These are phyloP conservation scores for Rapana venosa DNA, from an alignment of 2,888 invertebrate genomes.

Conservation along the genomic window DNA sequence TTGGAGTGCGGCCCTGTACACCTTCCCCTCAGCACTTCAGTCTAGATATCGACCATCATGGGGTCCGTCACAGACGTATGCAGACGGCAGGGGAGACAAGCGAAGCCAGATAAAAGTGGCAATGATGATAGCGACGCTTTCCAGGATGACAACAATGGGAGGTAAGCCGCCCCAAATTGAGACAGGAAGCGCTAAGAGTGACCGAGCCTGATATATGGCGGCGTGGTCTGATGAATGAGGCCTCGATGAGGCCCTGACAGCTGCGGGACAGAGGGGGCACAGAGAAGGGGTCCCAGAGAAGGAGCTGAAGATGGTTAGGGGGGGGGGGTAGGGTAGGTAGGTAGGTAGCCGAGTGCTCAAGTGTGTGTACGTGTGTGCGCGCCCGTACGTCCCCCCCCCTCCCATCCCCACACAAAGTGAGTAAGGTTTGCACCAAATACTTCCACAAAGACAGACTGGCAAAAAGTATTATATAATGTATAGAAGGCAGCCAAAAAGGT, in stretches of 20 bases:
- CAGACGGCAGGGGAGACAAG: not conserved
- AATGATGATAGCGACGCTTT: not conserved
- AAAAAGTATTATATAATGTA: too few relatives aligned
- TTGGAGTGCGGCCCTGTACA: too few relatives aligned
- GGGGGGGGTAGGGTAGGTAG: not conserved
- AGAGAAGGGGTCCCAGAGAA: not conserved
- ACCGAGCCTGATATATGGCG: not conserved
- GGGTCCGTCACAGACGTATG: too few relatives aligned
- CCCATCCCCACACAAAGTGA: too few relatives aligned
- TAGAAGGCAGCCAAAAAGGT: too few relatives aligned
- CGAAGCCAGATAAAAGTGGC: not conserved
- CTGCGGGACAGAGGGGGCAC: not conserved
- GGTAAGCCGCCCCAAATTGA: slow-evolving; percentile 18
- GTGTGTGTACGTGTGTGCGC: too few relatives aligned
- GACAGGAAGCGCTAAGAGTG: not conserved
- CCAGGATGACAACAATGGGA: slow-evolving; percentile 29
- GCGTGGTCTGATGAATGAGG: not conserved
- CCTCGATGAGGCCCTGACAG: not conserved
- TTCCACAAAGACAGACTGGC: too few relatives aligned
- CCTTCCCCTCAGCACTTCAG: too few relatives aligned
- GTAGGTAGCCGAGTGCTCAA: too few relatives aligned
- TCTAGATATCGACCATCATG: too few relatives aligned
- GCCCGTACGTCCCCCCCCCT: too few relatives aligned
- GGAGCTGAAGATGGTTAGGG: not conserved
- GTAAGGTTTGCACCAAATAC: too few relatives aligned